A percentile compares a stretch with the other conserved stretches of the same genome.
Conservation (phyloP, 1,140 invertebrate species). For the Ctenoplectra terminalis region DNA sequence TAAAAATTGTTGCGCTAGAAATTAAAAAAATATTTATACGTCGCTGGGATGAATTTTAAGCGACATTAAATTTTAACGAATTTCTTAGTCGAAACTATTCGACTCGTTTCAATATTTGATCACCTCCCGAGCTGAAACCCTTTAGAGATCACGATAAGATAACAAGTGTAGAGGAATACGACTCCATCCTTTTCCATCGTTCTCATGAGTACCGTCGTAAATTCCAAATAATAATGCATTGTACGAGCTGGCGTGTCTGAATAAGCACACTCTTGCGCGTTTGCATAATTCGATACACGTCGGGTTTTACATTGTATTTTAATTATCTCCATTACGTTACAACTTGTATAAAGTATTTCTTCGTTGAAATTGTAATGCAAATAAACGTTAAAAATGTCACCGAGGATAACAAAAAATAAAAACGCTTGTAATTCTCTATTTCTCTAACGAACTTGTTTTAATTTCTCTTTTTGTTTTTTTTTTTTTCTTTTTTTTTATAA, state of each 20-base stretch:
- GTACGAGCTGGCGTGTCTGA: slow-evolving; percentile 44
- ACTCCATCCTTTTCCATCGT: slow-evolving; percentile 45
- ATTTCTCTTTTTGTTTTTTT: neutral
- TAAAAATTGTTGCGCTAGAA: neutral
- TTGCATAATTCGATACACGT: slow-evolving; percentile 52
- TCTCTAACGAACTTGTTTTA: neutral
- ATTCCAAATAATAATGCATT: slow-evolving; percentile 54
- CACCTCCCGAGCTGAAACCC: slow-evolving; percentile 9
- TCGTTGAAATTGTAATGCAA: neutral
- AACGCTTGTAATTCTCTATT: neutral
- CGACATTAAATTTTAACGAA: neutral
- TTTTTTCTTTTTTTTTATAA: neutral
- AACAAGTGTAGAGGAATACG: slow-evolving; percentile 38
- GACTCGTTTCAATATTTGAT: neutral
- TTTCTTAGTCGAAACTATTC: neutral
- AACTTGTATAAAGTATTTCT: slow-evolving; percentile 29
- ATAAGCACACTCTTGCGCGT: slow-evolving; percentile 36
- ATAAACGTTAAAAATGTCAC: neutral
- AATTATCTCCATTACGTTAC: slow-evolving; percentile 46
- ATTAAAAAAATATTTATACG: neutral
- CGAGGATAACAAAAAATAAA: neutral
- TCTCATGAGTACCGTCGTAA: slow-evolving; percentile 43
- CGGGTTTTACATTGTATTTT: slow-evolving; percentile 48
- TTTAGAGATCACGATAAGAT: slow-evolving; percentile 49
- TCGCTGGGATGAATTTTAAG: neutral